These are phyloP conservation scores for Sinella curviseta DNA, from an alignment of 1,140 invertebrate species.

Conservation along the genomic window DNA sequence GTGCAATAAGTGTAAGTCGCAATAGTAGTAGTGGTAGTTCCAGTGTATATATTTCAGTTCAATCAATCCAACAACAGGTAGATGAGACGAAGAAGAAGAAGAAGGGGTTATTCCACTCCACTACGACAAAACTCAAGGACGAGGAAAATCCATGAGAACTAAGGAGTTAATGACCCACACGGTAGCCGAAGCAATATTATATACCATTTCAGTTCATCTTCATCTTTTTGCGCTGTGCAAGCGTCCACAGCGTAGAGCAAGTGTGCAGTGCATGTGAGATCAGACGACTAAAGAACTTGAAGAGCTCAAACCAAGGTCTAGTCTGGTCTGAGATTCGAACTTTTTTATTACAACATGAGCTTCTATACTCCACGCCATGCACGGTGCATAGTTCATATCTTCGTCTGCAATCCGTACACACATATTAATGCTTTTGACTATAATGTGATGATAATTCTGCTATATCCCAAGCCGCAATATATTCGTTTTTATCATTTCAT, in stretches of 20 bases:
- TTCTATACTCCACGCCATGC: no score
- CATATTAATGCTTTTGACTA: no score
- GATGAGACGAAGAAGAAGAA: background rate
- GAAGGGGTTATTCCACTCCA: background rate
- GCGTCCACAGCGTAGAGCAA: background rate
- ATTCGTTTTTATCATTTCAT: no score
- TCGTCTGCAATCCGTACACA: no score
- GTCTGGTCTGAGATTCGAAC: background rate
- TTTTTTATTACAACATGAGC: no score
- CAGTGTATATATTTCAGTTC: background rate
- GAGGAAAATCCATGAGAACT: constrained; percentile 15
- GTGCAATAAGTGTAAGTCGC: background rate
- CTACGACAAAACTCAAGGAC: constrained; percentile 13
- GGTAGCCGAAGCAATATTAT: background rate
- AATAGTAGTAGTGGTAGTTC: no score
- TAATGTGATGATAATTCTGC: no score
- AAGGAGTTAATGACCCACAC: constrained; percentile 19
- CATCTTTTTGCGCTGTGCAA: background rate
- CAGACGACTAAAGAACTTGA: background rate
- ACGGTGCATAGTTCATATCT: no score
- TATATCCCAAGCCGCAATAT: no score
- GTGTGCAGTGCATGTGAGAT: background rate
- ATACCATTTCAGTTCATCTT: background rate
- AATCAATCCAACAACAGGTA: background rate
- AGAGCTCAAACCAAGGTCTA: background rate